Percentiles rank a stretch among this genome's conserved stretches.
These are phyloP conservation scores for Chrysomallon squamiferum DNA, from an alignment of 1,140 invertebrate species.

Conservation along the genomic window DNA sequence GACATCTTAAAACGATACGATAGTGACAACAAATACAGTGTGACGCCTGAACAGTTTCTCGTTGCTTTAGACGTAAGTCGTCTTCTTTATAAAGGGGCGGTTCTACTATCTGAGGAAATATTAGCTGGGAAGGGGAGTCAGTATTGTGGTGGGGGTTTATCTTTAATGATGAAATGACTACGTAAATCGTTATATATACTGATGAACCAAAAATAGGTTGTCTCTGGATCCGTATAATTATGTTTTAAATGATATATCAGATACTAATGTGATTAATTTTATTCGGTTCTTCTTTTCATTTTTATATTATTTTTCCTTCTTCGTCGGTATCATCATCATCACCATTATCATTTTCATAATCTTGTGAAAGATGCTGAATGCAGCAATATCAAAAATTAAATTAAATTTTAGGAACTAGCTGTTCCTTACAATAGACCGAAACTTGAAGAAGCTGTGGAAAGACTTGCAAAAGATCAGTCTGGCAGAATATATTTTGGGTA, in stretches of 20 bases:
- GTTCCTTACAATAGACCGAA: conserved; percentile 44
- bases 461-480: conserved; percentile 28
- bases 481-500: conserved; percentile 51
- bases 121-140: neutral
- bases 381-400: no score
- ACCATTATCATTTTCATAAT: no score
- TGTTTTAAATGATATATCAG: no score
- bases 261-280: no score
- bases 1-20: conserved; percentile 57
- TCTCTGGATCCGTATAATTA: no score
- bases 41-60: conserved; percentile 55
- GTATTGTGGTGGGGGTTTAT: neutral
- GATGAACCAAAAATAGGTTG: no score
- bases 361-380: no score
- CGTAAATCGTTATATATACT: no score
- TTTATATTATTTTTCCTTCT: no score
- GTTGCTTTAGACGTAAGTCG: conserved; percentile 49
- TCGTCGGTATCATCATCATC: no score
- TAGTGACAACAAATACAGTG: conserved; percentile 32
- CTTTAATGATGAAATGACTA: no score
- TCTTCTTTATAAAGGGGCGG: neutral
- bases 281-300: no score
- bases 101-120: neutral
- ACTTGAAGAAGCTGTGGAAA: conserved; percentile 32
- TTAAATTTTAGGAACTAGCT: conserved; percentile 45